Evolutionary conservation across 1,140 invertebrate species (phyloP).

Genomic region (Epicauta chinensis): DNA sequence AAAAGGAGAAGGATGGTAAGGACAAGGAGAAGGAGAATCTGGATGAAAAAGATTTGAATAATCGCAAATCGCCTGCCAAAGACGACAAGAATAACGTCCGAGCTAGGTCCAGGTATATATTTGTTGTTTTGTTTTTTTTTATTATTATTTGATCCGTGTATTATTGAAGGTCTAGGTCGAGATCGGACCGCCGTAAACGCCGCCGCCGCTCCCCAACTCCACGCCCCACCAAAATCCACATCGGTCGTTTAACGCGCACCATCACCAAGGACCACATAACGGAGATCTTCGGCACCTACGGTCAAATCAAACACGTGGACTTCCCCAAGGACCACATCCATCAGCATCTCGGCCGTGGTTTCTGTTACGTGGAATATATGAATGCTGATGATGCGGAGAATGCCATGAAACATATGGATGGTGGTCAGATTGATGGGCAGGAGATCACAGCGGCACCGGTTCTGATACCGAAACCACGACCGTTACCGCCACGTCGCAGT

Average conservation of each 20-base stretch:
- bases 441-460: conserved; percentile 92
- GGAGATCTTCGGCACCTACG: conserved; percentile 94
- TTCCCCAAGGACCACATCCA: conserved; percentile 84
- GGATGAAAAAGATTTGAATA: conserved; percentile 43
- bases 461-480: conserved; percentile 66
- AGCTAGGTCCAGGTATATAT: conserved; percentile 42
- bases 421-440: conserved; percentile 87
- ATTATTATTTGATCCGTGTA: neutral
- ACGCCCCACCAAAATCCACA: conserved; percentile 84
- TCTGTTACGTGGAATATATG: conserved; percentile 92
- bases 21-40: conserved; percentile 48
- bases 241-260: conserved; percentile 86
- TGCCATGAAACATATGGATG: conserved; percentile 99
- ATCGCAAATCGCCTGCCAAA: conserved; percentile 43
- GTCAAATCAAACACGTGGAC: conserved; percentile 83
- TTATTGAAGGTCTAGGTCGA: conserved; percentile 30
- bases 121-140: conserved; percentile 15
- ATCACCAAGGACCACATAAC: conserved; percentile 88
- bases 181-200: conserved; percentile 51
- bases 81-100: conserved; percentile 54
- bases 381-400: conserved; percentile 94
- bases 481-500: conserved; percentile 56
- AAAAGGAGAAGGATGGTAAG: conserved; percentile 46
- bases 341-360: conserved; percentile 76
- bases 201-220: conserved; percentile 79